Evolutionary conservation across 2,113 vertebrate genomes (phyloP), one percentile per base, ranked within the genome.

Genomic region (Anser cygnoides): DNA sequence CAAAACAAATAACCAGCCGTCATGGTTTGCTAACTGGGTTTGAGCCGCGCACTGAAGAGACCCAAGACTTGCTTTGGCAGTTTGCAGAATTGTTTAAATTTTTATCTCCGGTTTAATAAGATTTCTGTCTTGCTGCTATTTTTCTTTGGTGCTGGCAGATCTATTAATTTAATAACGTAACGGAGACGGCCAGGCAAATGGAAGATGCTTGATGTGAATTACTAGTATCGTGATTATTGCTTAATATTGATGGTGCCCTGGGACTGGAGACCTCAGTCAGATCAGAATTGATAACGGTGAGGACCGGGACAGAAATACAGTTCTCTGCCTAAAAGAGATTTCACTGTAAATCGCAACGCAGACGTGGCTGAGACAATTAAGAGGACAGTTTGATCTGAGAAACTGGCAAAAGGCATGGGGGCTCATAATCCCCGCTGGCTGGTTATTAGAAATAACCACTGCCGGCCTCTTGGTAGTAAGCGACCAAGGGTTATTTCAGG

Each of bases 51-150:
- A 15, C 16, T 29, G 80, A 68, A 21, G 83, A 82, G 49, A 58
- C 52, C 28, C n/a, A 31, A 55, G 54, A 22, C 67, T 29, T 23
- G 68, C 41, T 22, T 58, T 55, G 63, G 29, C 31, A 33, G 17
- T 37, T 72, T 72, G 21, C 39, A 49, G 31, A 33, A 28, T 59
- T 82, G 39, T 77, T 93, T 92, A 89, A 73, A 84, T 63, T 95
- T 96, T 83, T 89, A 74, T 89, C 58, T 88, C 65, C 57, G n/a
- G 19, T 80, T 96, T 96, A 97, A 97, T 97, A 90, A 97, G 87
- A 87, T 96, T 95, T 91, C 73, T 84, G 16, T 52, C 87, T 74
- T 70, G 85, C 13, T 83, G 62, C 84, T 83, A 83, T 92, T 86
- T 95, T 95, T 96, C 94, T 66, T 92, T 21, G 87, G 89, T 31